Percentiles rank a stretch among this genome's conserved stretches.
Conservation (phyloP, 2,113 vertebrate genomes). For the Larimichthys crocea region DNA sequence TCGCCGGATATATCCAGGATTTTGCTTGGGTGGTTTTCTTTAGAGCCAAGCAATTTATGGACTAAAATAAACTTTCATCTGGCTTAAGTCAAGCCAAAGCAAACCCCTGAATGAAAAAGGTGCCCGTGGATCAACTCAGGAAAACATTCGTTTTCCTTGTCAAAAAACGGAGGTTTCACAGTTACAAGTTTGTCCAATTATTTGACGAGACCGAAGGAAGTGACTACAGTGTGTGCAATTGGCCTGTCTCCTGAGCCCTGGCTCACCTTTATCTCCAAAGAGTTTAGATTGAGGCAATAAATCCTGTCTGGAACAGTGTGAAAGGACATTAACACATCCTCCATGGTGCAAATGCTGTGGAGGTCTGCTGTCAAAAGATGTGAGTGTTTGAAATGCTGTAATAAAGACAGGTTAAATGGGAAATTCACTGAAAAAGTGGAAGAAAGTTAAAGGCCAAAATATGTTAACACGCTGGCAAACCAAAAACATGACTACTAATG, state of each 20-base stretch:
- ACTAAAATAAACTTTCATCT: conserved; percentile 84
- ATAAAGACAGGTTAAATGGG: not conserved
- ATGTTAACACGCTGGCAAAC: not conserved
- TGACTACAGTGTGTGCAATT: conserved; percentile 53
- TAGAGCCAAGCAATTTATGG: conserved; percentile 79
- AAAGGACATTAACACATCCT: conserved; percentile 19
- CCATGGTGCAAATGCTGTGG: not conserved
- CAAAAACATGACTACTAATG: not conserved
- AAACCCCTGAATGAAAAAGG: conserved; percentile 79
- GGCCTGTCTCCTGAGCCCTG: conserved; percentile 44
- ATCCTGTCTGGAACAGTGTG: conserved; percentile 36
- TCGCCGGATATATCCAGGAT: conserved; percentile 75
- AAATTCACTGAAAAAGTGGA: not conserved
- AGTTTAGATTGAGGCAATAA: conserved; percentile 50
- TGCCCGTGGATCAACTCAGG: conserved; percentile 72
- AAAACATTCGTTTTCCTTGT: conserved; percentile 80
- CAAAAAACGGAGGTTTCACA: conserved; percentile 73
- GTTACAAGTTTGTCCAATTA: conserved; percentile 64
- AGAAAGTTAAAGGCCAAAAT: not conserved
- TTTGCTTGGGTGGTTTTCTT: conserved; percentile 82
- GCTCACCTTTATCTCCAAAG: conserved; percentile 41
- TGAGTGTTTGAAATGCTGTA: not conserved
- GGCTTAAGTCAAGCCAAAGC: conserved; percentile 80
- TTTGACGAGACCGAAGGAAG: conserved; percentile 62
- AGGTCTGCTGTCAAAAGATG: not conserved